Evolutionary conservation across 2,888 invertebrate species (phyloP).

Genomic region (Tetanocera ferruginea): DNA sequence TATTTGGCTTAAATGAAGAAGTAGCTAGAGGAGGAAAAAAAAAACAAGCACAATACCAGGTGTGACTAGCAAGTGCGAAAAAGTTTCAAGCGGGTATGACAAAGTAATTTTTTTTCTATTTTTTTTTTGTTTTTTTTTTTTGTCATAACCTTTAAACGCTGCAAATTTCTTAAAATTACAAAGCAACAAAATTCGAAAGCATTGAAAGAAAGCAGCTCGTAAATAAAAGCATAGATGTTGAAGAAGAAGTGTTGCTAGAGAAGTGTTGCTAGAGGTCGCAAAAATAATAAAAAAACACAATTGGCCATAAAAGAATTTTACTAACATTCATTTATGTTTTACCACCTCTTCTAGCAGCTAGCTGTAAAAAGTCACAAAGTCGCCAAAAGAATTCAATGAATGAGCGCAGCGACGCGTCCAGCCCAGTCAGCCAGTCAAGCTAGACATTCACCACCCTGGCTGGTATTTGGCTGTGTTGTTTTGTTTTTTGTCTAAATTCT

Average conservation of each 20-base stretch:
- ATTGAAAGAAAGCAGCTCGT: too few relatives aligned
- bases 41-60: neutral
- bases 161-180: too few relatives aligned
- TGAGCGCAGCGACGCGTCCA: neutral
- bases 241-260: too few relatives aligned
- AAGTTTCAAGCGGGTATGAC: neutral
- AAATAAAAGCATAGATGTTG: too few relatives aligned
- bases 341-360: too few relatives aligned
- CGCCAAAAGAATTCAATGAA: slow-evolving; percentile 10
- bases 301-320: too few relatives aligned
- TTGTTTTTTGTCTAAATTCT: neutral
- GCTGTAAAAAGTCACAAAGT: neutral
- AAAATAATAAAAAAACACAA: too few relatives aligned
- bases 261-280: too few relatives aligned
- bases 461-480: neutral
- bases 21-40: neutral
- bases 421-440: neutral
- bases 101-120: neutral
- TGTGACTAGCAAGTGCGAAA: neutral
- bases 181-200: too few relatives aligned
- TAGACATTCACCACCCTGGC: neutral
- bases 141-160: too few relatives aligned
- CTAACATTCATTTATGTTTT: too few relatives aligned
- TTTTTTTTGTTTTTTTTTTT: too few relatives aligned
- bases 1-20: neutral